Percentiles rank a stretch among this genome's conserved stretches.
Evolutionary conservation across 2,113 vertebrate genomes (phyloP).

Genomic region (Chrysemys picta): DNA sequence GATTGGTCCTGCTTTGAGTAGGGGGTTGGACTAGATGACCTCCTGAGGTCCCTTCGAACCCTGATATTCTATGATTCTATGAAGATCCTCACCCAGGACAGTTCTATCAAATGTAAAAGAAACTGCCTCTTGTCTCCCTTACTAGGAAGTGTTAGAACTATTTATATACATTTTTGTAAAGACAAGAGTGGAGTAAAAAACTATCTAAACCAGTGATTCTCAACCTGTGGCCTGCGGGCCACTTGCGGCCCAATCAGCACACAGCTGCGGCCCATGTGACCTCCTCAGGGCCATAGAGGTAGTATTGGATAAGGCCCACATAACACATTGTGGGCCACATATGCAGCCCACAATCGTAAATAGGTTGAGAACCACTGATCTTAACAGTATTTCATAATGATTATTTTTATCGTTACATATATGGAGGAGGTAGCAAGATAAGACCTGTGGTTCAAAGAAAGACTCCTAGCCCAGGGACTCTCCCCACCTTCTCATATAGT

Average conservation of each 20-base stretch:
- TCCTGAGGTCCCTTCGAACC: too few species aligned
- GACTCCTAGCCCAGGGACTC: neutral
- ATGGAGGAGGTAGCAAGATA: constrained; percentile 1
- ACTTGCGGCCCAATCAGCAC: too few species aligned
- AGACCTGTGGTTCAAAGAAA: constrained; percentile 8
- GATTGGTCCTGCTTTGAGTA: too few species aligned
- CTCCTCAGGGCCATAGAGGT: too few species aligned
- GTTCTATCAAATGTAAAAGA: neutral
- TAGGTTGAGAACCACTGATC: too few species aligned
- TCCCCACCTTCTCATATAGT: constrained; percentile 7
- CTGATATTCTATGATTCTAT: too few species aligned
- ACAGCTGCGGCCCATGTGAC: too few species aligned
- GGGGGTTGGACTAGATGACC: too few species aligned
- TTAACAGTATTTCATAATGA: neutral
- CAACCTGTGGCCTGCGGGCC: too few species aligned
- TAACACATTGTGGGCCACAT: too few species aligned
- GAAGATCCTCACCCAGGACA: neutral
- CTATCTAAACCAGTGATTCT: neutral
- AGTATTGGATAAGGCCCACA: too few species aligned
- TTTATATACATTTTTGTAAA: neutral
- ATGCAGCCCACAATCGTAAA: too few species aligned
- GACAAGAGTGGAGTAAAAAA: neutral
- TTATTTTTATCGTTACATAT: neutral
- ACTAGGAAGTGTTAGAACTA: neutral
- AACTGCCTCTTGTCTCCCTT: neutral